Conservation (phyloP, 2,888 invertebrate genomes). For the Limenitis camilla region DNA sequence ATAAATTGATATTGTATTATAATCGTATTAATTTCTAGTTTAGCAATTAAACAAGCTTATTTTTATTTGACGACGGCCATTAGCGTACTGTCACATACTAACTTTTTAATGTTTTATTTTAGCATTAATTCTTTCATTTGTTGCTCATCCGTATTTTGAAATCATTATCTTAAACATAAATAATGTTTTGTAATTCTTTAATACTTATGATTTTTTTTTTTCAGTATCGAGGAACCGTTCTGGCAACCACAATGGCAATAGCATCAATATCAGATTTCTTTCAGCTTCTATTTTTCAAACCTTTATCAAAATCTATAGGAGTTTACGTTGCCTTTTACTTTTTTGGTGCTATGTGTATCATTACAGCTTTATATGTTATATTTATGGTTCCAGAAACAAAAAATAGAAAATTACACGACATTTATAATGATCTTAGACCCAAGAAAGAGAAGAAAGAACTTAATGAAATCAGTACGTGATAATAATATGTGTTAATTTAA, state of each 20-base stretch:
- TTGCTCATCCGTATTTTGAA: not conserved
- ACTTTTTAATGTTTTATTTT: no score
- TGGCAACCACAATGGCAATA: constrained; percentile 31
- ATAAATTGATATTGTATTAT: no score
- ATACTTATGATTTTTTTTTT: constrained; percentile 9
- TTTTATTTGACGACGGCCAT: not conserved
- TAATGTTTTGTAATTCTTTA: not conserved
- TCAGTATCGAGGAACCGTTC: constrained; percentile 33
- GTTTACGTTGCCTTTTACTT: constrained; percentile 30
- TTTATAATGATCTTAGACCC: constrained; percentile 28
- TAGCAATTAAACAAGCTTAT: not conserved
- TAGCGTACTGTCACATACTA: no score
- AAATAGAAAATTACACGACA: constrained; percentile 28
- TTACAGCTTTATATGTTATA: constrained; percentile 26
- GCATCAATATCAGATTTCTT: no score
- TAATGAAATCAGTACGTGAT: constrained; percentile 2
- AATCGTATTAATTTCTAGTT: not conserved
- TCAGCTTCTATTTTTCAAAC: constrained; percentile 32
- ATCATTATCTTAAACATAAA: no score
- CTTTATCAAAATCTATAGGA: constrained; percentile 26
- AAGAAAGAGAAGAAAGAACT: constrained; percentile 23
- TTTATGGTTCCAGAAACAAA: constrained; percentile 32
- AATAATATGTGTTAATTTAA: not conserved
- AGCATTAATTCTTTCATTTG: not conserved
- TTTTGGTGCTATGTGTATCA: constrained; percentile 30